Evolutionary conservation across 1,140 invertebrate species (phyloP).

Genomic region (Drosophila murphyi): DNA sequence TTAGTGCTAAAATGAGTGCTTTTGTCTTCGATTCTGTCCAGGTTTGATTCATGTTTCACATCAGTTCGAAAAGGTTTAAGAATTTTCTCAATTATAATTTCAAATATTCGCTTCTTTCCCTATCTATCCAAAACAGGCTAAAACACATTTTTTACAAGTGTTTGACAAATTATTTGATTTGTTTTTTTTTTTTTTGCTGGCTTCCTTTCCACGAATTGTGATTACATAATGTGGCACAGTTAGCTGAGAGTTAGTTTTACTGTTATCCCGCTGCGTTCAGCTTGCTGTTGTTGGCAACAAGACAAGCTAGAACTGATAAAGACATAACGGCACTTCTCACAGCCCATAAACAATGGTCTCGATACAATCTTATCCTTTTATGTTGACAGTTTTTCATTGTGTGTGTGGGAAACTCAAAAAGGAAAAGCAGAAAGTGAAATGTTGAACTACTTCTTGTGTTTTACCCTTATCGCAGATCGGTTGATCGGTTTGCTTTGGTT

Average conservation of each 20-base stretch:
- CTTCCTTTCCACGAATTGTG: slow-evolving; percentile 24
- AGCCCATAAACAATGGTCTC: slow-evolving; percentile 50
- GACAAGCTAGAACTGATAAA: slow-evolving; percentile 46
- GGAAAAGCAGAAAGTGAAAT: slow-evolving; percentile 33
- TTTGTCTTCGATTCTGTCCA: too few relatives aligned
- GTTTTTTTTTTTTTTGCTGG: not conserved
- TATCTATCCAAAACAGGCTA: not conserved
- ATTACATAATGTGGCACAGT: slow-evolving; percentile 22
- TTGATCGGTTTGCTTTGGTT: slow-evolving; percentile 25
- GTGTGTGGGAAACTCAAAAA: slow-evolving; percentile 26
- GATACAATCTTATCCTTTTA: slow-evolving; percentile 43
- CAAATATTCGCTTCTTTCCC: not conserved
- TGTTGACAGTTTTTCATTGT: slow-evolving; percentile 38
- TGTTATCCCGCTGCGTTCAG: slow-evolving; percentile 26
- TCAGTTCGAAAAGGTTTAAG: too few relatives aligned
- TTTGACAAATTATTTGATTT: slow-evolving; percentile 17
- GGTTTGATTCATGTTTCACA: too few relatives aligned
- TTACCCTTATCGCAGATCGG: slow-evolving; percentile 36
- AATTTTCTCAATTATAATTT: not conserved
- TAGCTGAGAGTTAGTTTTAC: not conserved
- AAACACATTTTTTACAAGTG: slow-evolving; percentile 19
- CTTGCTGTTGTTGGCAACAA: slow-evolving; percentile 7
- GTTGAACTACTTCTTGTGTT: slow-evolving; percentile 13
- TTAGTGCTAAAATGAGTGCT: too few relatives aligned
- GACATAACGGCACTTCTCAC: slow-evolving; percentile 53